A percentile compares a stretch with the other conserved stretches of the same genome.
Conservation (phyloP, 2,113 vertebrate genomes). For the Perca flavescens region DNA sequence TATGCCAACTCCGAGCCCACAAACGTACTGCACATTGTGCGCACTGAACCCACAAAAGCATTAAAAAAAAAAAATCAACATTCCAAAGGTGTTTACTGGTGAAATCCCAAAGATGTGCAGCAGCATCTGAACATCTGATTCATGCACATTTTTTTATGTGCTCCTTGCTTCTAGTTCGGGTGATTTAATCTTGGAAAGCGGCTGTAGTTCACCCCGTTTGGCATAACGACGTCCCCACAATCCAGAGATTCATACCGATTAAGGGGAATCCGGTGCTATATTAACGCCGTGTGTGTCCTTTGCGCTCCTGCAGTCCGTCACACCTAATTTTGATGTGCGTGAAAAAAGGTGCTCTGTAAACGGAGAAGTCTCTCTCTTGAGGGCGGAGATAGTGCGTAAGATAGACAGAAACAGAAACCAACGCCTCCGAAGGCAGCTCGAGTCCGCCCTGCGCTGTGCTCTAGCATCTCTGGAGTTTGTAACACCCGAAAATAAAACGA, state of each 20-base stretch:
- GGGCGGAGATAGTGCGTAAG: conserved; percentile 76
- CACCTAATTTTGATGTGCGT: conserved; percentile 51
- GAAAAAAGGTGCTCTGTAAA: conserved; percentile 53
- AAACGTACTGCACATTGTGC: conserved; percentile 41
- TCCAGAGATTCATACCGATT: conserved; percentile 47
- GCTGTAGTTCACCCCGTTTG: conserved; percentile 52
- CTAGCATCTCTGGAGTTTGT: conserved; percentile 47
- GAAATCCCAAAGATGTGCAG: conserved; percentile 21
- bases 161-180: conserved; percentile 21
- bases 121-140: conserved; percentile 25
- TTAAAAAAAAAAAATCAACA: conserved; percentile 37
- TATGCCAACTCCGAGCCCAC: conserved; percentile 54
- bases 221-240: conserved; percentile 53
- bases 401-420: conserved; percentile 62
- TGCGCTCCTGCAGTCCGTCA: conserved; percentile 41
- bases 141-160: conserved; percentile 32
- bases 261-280: conserved; percentile 32
- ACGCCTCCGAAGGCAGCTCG: conserved; percentile 62
- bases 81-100: conserved; percentile 45
- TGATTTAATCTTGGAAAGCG: conserved; percentile 54
- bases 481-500: conserved; percentile 31
- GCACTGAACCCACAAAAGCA: conserved; percentile 33
- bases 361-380: conserved; percentile 66
- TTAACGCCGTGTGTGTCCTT: conserved; percentile 38
- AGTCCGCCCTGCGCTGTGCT: conserved; percentile 56